Evolutionary conservation across 2,113 vertebrate species (phyloP), one percentile per base, ranked within the genome.

Genomic region (Tautogolabrus adspersus): DNA sequence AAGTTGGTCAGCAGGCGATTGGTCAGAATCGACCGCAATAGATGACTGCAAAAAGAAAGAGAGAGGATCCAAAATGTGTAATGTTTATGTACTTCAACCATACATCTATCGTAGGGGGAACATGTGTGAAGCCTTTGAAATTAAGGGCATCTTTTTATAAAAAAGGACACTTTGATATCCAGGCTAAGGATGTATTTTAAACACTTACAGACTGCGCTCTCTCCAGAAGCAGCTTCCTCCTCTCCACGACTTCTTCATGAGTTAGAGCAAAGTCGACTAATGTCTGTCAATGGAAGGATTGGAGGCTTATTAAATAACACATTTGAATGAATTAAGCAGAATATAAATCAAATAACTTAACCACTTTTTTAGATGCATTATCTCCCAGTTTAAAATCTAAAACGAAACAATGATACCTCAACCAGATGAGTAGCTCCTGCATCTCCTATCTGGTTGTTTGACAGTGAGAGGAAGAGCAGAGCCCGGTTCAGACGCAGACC

Each of bases 401-500:
- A 12, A 83, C 74, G 75, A 80, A 72, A 82, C 83, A 42, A 51
- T 0, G 72, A 85, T 86, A 92, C 91, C 67, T 0, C 23, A 44
- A 87, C 96, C n/a, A 97, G 90, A 75, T 72, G 79, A 38, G 80
- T n/a, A 0, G 96, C 96, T 0, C 97, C 96, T 0, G 60, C 26
- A 49, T 98, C 96, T 5, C 92, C 91, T 8, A 97, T 96, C 21
- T 87, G 82, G 81, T 98, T 97, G 91, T 94, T 94, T 0, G 93
- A 93, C 79, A 98, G 72, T 0, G 96, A 96, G 44, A 98, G 93
- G 86, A 90, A 94, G 30, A 96, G 88, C 87, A 98, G 87, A 0
- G 95, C 89, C 2, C 95, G 94, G 75, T 98, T 97, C 46, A 97
- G 75, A 55, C 96, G 92, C 70, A 98, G 89, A 11, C 96, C 96